Base-by-base conservation (phyloP, 1,140 invertebrate genomes). In the Chironomus tepperi region DNA sequence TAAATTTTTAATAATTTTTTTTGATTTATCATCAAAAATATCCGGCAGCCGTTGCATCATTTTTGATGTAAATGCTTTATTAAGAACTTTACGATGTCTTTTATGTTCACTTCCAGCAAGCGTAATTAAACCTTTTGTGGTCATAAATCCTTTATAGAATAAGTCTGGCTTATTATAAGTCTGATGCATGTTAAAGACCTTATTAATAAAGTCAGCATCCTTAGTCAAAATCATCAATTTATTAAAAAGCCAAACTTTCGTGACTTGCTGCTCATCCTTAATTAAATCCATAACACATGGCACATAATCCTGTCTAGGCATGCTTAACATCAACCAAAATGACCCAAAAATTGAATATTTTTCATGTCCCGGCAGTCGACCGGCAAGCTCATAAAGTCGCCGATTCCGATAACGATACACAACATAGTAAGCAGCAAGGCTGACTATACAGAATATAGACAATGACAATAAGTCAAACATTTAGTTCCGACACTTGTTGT, bases 61-160 rank as follows among this genome's bases (percentile, higher is more conserved):
- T 74, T 74, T 74, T 21, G 16, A 8, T 12, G 10, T 24, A 70
- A 74, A 74, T 67, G 74, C 7, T 65, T 42, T 15, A 64, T 65
- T 64, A 1, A 74, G 34, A 12, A 64, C 15, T 24, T 64, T 47
- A 3, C 74, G 47, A 42, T 74, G 74, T 74, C 16, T 43, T 15
- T 70, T 64, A 42, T 43, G 64, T 65, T 24, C 19, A 10, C 64
- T 15, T 18, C 74, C 19, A 3, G 18, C 12, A 6, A 16, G 5
- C 1, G 42, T 9, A 6, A 73, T 18, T 73, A 73, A 16, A 0
- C 34, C 34, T 43, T n/a, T 18, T 16, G 43, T 47, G 2, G 10
- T 43, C 6, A 15, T 7, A n/a, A 73, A 16, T 43, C 9, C 16
- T 3, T 73, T 12, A n/a, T 73, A 43, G n/a, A 43, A 43, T 57